Base-by-base conservation (phyloP, 1,140 invertebrate species). In the Trichoplusia ni region DNA sequence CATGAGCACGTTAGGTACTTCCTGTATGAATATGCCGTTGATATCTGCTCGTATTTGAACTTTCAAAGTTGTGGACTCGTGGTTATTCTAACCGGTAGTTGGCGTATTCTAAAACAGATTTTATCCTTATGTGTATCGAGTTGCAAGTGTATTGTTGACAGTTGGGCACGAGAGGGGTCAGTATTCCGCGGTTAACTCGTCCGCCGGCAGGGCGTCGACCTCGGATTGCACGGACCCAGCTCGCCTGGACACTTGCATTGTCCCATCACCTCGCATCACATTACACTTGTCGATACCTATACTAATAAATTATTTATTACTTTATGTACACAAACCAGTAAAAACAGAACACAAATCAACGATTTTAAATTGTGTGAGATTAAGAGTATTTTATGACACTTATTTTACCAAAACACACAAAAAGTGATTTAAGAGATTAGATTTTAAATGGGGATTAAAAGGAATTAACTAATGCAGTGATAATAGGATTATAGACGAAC, bases 241-340 rank as follows among this genome's bases (percentile, higher is more conserved):
- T 63, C 44, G 73, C 75, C 82, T 80, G 80, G 83, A 77, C 77
- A 77, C 69, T 67, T 80, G 81, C 79, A 82, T 75, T 85, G 83
- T 86, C 79, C 69, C 77, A 74, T 71, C 71, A 67, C 65, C 33
- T 59, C 13, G 38, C 38, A 70, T 64, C 60, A 33, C 42, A 69
- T 54, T 62, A 47, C 14, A 27, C 14, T 40, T 62, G 23, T n/a
- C 18, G 16, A 33, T 11, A 38, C 9, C 4, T 29, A 58, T 38
- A 58, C 13, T 23, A 53, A 35, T 29, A 18, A 18, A 18, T 29
- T 25, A 19, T 8, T 7, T 31, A 11, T 23, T 11, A 16, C 19
- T 7, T 47, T 29, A 47, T 29, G 14, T n/a, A n/a, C n/a, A n/a
- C n/a, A n/a, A n/a, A n/a, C n/a, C n/a, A n/a, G n/a, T n/a, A n/a